These are phyloP conservation scores for Microctonus brassicae DNA, from an alignment of 2,888 invertebrate genomes.

Conservation along the genomic window DNA sequence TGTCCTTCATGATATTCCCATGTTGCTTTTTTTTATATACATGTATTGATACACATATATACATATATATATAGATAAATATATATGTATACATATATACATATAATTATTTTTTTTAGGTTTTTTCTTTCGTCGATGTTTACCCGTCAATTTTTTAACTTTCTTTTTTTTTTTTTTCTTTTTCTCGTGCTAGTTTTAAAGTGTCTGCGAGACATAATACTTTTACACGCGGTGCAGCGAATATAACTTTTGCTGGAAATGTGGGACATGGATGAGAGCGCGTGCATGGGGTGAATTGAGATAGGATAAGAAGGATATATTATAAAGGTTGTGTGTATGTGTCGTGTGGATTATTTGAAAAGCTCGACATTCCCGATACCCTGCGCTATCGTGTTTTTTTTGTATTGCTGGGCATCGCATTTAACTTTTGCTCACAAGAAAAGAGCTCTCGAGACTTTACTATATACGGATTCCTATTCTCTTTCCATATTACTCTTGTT, in stretches of 20 bases:
- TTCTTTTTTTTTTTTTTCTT: background rate
- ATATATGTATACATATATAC: too few relatives aligned
- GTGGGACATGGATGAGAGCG: background rate
- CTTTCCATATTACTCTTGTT: background rate
- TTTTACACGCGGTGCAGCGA: background rate
- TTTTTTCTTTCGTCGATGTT: background rate
- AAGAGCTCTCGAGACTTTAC: slow-evolving; percentile 17
- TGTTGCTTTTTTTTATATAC: too few relatives aligned
- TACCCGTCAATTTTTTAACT: background rate
- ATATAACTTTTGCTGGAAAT: background rate
- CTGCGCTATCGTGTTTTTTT: background rate
- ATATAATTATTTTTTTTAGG: slow-evolving; percentile 1
- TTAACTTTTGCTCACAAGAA: slow-evolving; percentile 24
- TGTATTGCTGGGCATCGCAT: slow-evolving; percentile 17
- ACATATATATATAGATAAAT: too few relatives aligned
- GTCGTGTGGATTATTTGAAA: slow-evolving; percentile 1
- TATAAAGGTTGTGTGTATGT: background rate
- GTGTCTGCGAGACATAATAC: background rate
- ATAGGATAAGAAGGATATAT: background rate
- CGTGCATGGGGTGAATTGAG: background rate
- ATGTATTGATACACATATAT: too few relatives aligned
- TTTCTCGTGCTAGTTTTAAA: slow-evolving; percentile 1
- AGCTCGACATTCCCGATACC: slow-evolving; percentile 11
- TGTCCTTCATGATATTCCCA: slow-evolving; percentile 1
- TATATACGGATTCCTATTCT: background rate